Percentiles rank a stretch among this genome's conserved stretches.
phyloP scores from a whole-genome alignment of 2,113 vertebrate species.

The Galemys pyrenaicus region DNA sequence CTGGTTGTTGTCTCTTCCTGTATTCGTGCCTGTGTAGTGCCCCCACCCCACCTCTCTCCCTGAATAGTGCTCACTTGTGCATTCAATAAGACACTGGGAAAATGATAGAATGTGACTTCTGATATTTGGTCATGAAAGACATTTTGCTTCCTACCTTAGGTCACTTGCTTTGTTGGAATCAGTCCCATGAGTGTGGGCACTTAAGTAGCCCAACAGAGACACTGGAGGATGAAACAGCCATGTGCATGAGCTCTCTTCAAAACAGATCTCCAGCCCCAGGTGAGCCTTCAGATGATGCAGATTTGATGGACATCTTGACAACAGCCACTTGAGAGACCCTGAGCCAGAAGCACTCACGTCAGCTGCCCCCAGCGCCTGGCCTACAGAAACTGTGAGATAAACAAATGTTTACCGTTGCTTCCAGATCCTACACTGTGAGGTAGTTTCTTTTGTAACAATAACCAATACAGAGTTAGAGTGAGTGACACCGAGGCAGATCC shows the following conservation, averaged over 20 bases:
- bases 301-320: not conserved
- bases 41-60: accelerated
- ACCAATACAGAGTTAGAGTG: not conserved
- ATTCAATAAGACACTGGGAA: not conserved
- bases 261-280: not conserved
- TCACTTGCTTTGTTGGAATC: not conserved
- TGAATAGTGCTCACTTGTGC: not conserved
- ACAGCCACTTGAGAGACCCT: not conserved
- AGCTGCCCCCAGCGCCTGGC: not conserved
- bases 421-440: not conserved
- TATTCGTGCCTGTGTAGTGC: too few relatives aligned
- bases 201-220: not conserved
- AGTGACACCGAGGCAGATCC: not conserved
- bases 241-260: not conserved
- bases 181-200: not conserved
- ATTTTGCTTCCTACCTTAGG: not conserved
- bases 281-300: not conserved
- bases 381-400: not conserved
- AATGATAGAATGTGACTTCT: not conserved
- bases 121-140: not conserved
- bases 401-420: not conserved
- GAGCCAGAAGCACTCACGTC: not conserved
- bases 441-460: not conserved
- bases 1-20: not conserved
- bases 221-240: not conserved